Base-by-base conservation (phyloP, 2,888 invertebrate species). In the Argyresthia goedartella region DNA sequence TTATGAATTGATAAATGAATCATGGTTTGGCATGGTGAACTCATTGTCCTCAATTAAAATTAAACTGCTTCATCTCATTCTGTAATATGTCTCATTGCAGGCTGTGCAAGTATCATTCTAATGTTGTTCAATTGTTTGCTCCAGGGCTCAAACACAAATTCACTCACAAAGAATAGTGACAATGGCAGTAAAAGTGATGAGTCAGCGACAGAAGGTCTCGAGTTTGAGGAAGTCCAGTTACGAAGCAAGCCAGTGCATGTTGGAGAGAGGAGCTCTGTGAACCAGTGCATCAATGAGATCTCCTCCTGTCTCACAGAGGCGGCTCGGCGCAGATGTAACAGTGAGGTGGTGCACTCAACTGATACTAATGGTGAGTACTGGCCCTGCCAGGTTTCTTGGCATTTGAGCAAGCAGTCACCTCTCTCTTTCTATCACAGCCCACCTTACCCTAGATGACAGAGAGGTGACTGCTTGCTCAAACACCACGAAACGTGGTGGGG, bases 241-340 rank as follows among this genome's bases (percentile, higher is more conserved):
- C 73, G 87, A 55, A 73, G 62, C 39, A 86, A 82, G 57, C 74
- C 80, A 1, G 67, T 70, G 35, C 70, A 69, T 47, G 59, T 76
- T 33, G 82, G 75, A 1, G 87, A 87, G 57, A 70, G 86, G 52
- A 87, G 77, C 60, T 87, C 86, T 1, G 87, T 90, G 9, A 89
- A 90, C 64, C 91, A 92, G 74, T 93, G 92, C 69, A 91, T 93
- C 60, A 92, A 89, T 63, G 93, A 93, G 70, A 76, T 93, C 59
- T 92, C 92, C 42, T 81, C 87, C n/a, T 88, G 86, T 59, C 65
- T 87, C 49, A 79, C 75, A 1, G 86, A 84, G 55, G 79, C 74
- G 53, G 73, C 76, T 25, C 64, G 79, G 13, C 36, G 49, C 50
- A 74, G 88, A 55, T 88, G 87, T 57, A 82, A 84, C 55, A 87